Conservation (phyloP, 2,888 invertebrate genomes). For the Pollenia griseotomentosa region DNA sequence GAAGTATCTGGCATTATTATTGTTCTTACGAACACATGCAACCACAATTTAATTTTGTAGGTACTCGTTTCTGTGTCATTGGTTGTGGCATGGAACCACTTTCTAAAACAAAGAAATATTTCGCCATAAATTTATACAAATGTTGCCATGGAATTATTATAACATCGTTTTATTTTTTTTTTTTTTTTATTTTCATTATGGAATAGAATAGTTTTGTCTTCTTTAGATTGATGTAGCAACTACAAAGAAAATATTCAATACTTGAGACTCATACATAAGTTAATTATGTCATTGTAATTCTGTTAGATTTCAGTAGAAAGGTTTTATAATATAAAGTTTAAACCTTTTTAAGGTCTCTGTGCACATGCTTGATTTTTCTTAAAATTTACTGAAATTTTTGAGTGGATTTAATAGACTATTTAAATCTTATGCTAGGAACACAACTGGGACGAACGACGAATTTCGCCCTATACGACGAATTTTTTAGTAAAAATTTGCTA, state of each 20-base stretch:
- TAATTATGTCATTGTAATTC: no score
- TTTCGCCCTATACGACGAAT: no score
- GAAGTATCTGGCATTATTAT: conserved; percentile 33
- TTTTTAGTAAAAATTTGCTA: no score
- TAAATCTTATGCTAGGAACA: no score
- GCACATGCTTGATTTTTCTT: no score
- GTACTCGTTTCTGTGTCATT: conserved; percentile 27
- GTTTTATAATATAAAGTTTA: no score
- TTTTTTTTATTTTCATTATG: conserved; percentile 32
- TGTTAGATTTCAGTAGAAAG: no score
- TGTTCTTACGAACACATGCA: background rate
- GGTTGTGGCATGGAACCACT: background rate
- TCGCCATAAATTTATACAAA: conserved; percentile 32
- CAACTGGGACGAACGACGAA: no score
- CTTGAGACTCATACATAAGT: no score
- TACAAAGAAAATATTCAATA: background rate
- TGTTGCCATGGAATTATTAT: conserved; percentile 32
- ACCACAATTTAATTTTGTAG: background rate
- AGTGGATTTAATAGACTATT: no score
- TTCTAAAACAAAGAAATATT: conserved; percentile 28
- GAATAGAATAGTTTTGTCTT: background rate
- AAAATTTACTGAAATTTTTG: no score
- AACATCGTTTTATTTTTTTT: conserved; percentile 16
- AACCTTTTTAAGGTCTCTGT: no score
- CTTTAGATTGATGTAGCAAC: conserved; percentile 2